Base-by-base conservation (phyloP, 2,888 invertebrate species). In the Cerceris rybyensis region DNA sequence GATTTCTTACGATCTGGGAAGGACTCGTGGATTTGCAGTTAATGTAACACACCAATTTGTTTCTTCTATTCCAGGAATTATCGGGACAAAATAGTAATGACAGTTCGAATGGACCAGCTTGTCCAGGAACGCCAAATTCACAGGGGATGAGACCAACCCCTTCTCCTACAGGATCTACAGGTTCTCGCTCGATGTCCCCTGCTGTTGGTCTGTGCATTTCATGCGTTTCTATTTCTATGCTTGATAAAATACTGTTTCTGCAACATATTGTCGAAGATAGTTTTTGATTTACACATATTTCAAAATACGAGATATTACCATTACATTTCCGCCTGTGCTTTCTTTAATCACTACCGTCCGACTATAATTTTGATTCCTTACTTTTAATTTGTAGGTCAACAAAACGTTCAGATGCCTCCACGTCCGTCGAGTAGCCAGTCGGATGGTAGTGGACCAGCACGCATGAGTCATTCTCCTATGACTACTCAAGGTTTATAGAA, bases 111-210 rank as follows among this genome's bases (percentile, higher is more conserved):
- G 95, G 94, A 86, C 93, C 92, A 86, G 94, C 94, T 88, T 91
- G 91, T 82, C 94, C 95, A 86, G 94, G 94, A 84, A 95, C 94
- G 73, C 95, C 96, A 87, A 96, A 95, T 93, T 95, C 95, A 84
- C 95, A 95, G 93, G 95, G 95, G 93, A 95, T 97, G 96, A 96
- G 97, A 93, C 98, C 98, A 87, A 97, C 97, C 92, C 98, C 98
- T 89, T 98, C 97, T 92, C 98, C 98, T 90, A 98, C 98, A 92
- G 97, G 98, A 93, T 97, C 97, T 90, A 97, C 97, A 91, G 97
- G 97, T 93, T 98, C 98, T 90, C 96, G 98, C 94, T 98, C 98
- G 93, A 98, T 98, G 97, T 98, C 98, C 93, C 98, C 98, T 91
- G 98, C 98, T 94, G 97, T 98, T 93, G 98, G 98, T 98, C 92